Evolutionary conservation across 2,888 invertebrate species (phyloP), one percentile per base, ranked within the genome.

Genomic region (Leptinotarsa tumamoca): DNA sequence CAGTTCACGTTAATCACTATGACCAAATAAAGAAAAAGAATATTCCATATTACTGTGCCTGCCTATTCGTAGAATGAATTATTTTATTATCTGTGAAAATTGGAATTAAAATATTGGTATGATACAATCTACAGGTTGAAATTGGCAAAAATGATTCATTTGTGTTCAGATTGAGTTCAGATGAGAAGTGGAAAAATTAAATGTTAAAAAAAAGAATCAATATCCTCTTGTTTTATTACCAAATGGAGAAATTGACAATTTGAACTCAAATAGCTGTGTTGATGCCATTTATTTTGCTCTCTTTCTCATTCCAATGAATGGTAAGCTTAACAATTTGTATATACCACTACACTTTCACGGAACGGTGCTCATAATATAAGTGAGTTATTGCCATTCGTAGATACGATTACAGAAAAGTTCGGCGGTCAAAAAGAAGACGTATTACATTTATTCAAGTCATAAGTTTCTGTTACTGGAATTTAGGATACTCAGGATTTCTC

Each of bases 211-310:
- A 27, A 27, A 27, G 27, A 27, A 27, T 5, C 27, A 27, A 27
- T 27, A 27, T 27, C 4, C 27, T 5, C 27, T 27, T 27, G 27
- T 27, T 27, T 4, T 27, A 27, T 27, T 27, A 27, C 27, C 5
- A 27, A 27, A 27, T 27, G 27, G 27, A 27, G 68, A 27, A 54
- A 69, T 4, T 69, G 69, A 27, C 54, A 69, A 69, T 69, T 69
- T 43, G 18, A 27, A 33, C 33, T 27, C 0, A 27, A 27, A 27
- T 27, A 0, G 51, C 18, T 54, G 54, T 5, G 17, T 51, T 52
- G 27, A 13, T 33, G 17, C 18, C 17, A 23, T 33, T 54, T 4
- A 33, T 43, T 18, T 33, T 21, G 43, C 17, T 14, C 21, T 13
- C 17, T n/a, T 54, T n/a, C 43, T 18, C 27, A 33, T 17, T 69